Percentiles rank a stretch among this genome's conserved stretches.
These are phyloP conservation scores for Pardalotus punctatus DNA, from an alignment of 2,113 vertebrate genomes.

Conservation along the genomic window DNA sequence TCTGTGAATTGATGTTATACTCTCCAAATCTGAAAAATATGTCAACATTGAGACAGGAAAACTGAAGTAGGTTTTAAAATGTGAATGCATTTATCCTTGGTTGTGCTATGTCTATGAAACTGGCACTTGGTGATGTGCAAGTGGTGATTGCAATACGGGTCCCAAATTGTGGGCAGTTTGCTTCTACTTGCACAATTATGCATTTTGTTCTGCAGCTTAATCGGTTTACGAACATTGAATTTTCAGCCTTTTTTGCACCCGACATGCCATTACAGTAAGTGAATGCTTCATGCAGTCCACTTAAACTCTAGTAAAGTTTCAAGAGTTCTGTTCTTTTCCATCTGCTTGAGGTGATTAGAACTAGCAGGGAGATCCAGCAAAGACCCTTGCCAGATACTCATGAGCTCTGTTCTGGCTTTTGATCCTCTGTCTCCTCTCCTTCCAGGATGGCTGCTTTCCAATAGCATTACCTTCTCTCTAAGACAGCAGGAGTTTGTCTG, in stretches of 20 bases:
- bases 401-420: conserved; percentile 53
- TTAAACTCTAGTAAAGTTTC: neutral
- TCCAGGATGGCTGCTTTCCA: conserved; percentile 49
- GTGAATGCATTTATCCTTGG: neutral
- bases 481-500: conserved; percentile 52
- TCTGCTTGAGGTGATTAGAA: conserved; percentile 45
- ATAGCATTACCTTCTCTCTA: conserved; percentile 49
- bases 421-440: conserved; percentile 44
- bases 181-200: neutral
- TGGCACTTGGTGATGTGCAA: neutral
- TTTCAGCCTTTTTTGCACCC: neutral
- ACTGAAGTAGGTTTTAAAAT: neutral
- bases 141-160: neutral
- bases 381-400: conserved; percentile 43
- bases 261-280: neutral
- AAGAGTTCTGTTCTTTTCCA: conserved; percentile 53
- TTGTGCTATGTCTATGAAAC: neutral
- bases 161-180: neutral
- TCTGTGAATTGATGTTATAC: neutral
- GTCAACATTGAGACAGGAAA: neutral
- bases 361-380: conserved; percentile 52
- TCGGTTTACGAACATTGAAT: neutral
- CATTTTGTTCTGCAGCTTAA: neutral
- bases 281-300: neutral
- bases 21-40: neutral